Base-by-base conservation (phyloP, 2,888 invertebrate genomes). In the Agapetus fuscipes region DNA sequence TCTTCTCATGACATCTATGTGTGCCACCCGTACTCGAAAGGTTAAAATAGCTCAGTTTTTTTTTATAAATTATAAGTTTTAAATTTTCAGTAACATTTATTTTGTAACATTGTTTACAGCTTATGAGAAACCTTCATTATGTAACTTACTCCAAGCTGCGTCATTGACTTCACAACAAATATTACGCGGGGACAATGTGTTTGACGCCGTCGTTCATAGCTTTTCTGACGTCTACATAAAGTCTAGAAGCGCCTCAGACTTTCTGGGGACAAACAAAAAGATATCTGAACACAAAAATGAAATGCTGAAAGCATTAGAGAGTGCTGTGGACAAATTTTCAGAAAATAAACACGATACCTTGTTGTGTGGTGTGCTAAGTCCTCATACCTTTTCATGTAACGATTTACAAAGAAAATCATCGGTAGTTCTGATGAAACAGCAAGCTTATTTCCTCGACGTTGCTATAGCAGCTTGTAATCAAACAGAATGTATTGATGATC, bases 161-260 rank as follows among this genome's bases (percentile, higher is more conserved):
- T 74, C 75, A 49, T 57, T 83, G 40, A 70, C 76, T 27, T 67
- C 70, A 34, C 81, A 83, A 56, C 78, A 81, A 57, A 55, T 78
- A 27, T 60, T 71, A 2, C 64, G 79, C 33, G 83, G 82, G 1
- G 69, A 76, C 34, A 55, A 69, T 1, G 54, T 65, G n/a, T 52
- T 55, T 9, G 60, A 62, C n/a, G 76, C 83, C 1, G 60, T 83
- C 41, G 50, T 60, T 3, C 70, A 67, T 34, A 71, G 76, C 41
- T 76, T 77, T 48, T 58, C 72, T 0, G 81, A 83, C 53, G 76
- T 83, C 10, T 85, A 83, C 52, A 71, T 76, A 3, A 73, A 74
- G 50, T 64, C 74, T 1, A 61, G 72, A 50, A 63, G 62, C 6
- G 48, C 57, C 6, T 51, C 50, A 3, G 67, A 71, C 39, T 61